phyloP scores from a whole-genome alignment of 2,888 invertebrate genomes.

The Sericinus montela region DNA sequence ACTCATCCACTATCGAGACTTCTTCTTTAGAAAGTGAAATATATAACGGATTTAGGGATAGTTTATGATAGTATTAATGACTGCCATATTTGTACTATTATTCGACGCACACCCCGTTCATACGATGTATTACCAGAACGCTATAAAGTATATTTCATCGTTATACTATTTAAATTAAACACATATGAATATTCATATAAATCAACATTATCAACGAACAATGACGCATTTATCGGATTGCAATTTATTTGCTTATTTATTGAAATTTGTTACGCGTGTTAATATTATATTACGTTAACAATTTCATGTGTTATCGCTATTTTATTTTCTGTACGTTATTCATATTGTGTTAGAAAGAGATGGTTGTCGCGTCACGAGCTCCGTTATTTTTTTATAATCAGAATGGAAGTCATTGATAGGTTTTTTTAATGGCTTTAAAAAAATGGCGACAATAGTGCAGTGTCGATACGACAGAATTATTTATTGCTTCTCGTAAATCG shows the following conservation, averaged over 20 bases:
- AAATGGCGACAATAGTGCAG: conserved; percentile 69
- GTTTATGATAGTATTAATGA: no score
- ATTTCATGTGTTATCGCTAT: conserved; percentile 1
- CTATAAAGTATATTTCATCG: conserved; percentile 29
- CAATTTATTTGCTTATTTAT: conserved; percentile 77
- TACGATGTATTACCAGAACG: conserved; percentile 26
- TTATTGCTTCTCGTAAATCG: conserved; percentile 73
- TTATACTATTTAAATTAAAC: conserved; percentile 46
- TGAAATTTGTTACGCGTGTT: conserved; percentile 73
- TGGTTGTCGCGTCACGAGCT: conserved; percentile 33
- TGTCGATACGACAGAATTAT: conserved; percentile 60
- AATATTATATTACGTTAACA: conserved; percentile 28
- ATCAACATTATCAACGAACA: conserved; percentile 66
- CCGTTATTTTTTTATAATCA: conserved; percentile 59
- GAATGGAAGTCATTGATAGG: conserved; percentile 68
- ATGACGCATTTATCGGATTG: conserved; percentile 65
- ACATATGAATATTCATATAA: conserved; percentile 77
- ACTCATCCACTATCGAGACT: no score
- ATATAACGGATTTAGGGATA: no score
- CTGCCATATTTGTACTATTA: neutral
- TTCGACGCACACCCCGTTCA: conserved; percentile 13
- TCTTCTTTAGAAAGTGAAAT: no score
- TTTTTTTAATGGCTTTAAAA: conserved; percentile 73
- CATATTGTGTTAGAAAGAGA: conserved; percentile 47
- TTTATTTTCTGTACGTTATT: conserved; percentile 13